phyloP scores from a whole-genome alignment of 2,888 invertebrate species.

The Leucoma salicis region DNA sequence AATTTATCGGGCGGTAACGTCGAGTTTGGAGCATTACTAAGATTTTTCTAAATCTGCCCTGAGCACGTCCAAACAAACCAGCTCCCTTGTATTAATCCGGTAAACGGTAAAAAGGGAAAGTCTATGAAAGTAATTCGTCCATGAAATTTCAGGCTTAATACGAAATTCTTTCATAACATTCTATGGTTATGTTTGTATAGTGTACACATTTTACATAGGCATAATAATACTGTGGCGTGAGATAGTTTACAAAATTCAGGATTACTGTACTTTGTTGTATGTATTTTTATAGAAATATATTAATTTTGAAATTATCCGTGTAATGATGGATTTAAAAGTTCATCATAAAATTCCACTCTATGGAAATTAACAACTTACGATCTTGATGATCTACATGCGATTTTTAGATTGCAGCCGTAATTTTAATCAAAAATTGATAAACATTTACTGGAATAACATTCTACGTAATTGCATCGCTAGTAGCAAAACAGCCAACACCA shows the following conservation, averaged over 20 bases:
- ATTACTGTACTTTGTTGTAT: too few relatives aligned
- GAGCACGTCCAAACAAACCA: constrained; percentile 38
- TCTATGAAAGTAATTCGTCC: constrained; percentile 24
- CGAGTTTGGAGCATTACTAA: constrained; percentile 17
- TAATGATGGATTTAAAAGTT: too few relatives aligned
- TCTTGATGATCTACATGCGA: too few relatives aligned
- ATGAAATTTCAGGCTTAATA: constrained; percentile 18
- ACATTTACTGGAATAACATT: constrained; percentile 28
- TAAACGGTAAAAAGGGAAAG: constrained; percentile 27
- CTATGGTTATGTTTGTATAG: not conserved
- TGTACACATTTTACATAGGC: not conserved
- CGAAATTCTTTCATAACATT: constrained; percentile 6
- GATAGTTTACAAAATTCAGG: too few relatives aligned
- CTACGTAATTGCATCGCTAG: constrained; percentile 30
- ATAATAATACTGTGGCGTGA: too few relatives aligned
- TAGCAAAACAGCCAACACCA: constrained; percentile 46
- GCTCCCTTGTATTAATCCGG: constrained; percentile 34
- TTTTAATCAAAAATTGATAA: constrained; percentile 36
- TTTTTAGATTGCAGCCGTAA: constrained; percentile 20
- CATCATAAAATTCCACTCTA: too few relatives aligned
- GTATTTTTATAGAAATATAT: too few relatives aligned
- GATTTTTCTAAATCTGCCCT: constrained; percentile 29
- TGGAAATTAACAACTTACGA: too few relatives aligned
- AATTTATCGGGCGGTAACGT: constrained; percentile 44
- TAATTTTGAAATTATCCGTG: too few relatives aligned